phyloP scores from a whole-genome alignment of 2,113 vertebrate species.

The Ciconia maguari region DNA sequence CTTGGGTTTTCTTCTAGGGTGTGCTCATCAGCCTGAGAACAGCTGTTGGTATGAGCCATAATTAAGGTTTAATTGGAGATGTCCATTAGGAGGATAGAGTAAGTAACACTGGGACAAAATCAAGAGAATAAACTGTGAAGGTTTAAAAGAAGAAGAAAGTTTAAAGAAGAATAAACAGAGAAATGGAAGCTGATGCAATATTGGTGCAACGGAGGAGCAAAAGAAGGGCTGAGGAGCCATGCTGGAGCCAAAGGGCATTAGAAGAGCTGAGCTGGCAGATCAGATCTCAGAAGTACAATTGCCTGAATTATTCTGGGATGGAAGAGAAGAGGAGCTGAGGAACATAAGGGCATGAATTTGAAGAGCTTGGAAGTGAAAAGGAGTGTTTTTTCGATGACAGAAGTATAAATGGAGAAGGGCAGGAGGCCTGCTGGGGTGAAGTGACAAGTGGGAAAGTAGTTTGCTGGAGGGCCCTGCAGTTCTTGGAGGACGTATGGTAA shows the following conservation, averaged over 20 bases:
- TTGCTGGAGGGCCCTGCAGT: background rate
- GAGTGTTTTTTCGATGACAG: background rate
- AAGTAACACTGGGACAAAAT: background rate
- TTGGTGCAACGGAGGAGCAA: background rate
- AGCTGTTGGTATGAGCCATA: background rate
- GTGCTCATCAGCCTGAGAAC: background rate
- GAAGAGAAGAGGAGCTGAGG: background rate
- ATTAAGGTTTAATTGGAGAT: slow-evolving; percentile 35
- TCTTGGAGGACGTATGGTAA: background rate
- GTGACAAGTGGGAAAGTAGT: background rate
- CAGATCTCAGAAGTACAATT: background rate
- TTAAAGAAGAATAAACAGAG: background rate
- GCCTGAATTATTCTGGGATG: background rate
- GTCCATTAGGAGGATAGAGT: background rate
- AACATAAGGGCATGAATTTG: background rate
- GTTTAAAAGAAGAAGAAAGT: background rate
- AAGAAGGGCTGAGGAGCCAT: background rate
- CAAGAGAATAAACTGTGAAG: background rate
- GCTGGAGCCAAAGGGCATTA: background rate
- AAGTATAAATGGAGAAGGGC: background rate
- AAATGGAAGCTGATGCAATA: background rate
- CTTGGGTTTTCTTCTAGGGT: background rate
- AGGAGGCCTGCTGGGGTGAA: background rate
- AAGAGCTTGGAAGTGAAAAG: background rate
- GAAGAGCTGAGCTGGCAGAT: background rate